Evolutionary conservation across 2,113 vertebrate species (phyloP).

Genomic region (Sigmodon hispidus): DNA sequence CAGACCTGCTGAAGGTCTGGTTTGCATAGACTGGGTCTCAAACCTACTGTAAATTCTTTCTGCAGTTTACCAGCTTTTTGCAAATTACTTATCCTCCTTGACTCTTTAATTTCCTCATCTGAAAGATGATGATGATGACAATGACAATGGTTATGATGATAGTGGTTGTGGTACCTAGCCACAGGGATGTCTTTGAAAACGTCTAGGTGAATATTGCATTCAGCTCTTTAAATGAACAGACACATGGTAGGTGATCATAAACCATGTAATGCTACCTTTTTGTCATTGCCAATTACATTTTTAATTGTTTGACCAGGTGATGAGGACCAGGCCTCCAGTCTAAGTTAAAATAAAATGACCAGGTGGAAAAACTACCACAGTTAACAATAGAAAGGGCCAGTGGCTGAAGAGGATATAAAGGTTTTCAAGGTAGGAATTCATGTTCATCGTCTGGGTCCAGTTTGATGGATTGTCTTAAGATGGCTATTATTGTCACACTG

Average conservation of each 20-base stretch:
- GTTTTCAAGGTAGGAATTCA: slow-evolving; percentile 42
- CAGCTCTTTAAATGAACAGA: not conserved
- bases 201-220: not conserved
- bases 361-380: not conserved
- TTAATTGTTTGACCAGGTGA: not conserved
- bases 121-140: not conserved
- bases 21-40: not conserved
- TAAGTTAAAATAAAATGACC: not conserved
- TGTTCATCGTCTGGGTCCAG: not conserved
- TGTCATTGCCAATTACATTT: not conserved
- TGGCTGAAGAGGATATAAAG: not conserved
- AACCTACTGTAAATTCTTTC: not conserved
- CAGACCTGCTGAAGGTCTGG: not conserved
- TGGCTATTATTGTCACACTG: slow-evolving; percentile 9
- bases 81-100: not conserved
- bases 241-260: not conserved
- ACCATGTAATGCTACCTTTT: not conserved
- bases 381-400: not conserved
- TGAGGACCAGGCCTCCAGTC: not conserved
- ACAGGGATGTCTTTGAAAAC: not conserved
- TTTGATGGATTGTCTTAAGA: slow-evolving; percentile 67
- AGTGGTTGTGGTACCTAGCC: not conserved
- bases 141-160: not conserved
- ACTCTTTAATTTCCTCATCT: not conserved
- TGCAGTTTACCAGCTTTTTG: not conserved